Conservation (phyloP, 2,888 invertebrate species). For the Calephelis perditalis region DNA sequence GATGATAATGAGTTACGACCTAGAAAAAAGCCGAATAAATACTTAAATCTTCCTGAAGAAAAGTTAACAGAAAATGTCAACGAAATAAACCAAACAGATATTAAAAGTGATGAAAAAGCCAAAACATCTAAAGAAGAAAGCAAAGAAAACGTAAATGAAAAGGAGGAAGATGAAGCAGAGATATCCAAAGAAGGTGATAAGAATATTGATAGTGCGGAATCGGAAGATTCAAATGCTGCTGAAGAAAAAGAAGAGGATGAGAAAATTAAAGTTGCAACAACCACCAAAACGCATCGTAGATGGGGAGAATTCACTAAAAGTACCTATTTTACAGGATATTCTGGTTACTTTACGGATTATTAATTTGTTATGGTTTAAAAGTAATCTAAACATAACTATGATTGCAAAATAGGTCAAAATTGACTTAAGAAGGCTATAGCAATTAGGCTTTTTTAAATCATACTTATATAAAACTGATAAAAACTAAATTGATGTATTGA, state of each 20-base stretch:
- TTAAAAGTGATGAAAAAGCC: slow-evolving; percentile 4
- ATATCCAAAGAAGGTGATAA: slow-evolving; percentile 16
- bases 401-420: no score
- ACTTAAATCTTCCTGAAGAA: slow-evolving; percentile 6
- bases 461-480: no score
- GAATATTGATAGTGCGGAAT: slow-evolving; percentile 7
- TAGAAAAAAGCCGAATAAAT: slow-evolving; percentile 38
- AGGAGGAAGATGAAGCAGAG: neutral
- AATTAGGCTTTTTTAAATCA: no score
- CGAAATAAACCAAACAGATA: neutral
- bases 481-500: no score
- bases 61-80: slow-evolving; percentile 11
- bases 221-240: no score
- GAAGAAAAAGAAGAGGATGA: neutral
- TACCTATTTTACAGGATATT: no score
- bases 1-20: slow-evolving; percentile 27
- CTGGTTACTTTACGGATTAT: no score
- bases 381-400: no score
- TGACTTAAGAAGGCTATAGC: no score
- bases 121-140: slow-evolving; percentile 3
- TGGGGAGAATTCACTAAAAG: no score
- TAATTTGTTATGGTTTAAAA: no score
- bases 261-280: neutral
- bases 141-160: slow-evolving; percentile 15
- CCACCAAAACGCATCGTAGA: no score